Evolutionary conservation across 2,888 invertebrate species (phyloP), one percentile per base, ranked within the genome.

Genomic region (Tetranychus piercei): DNA sequence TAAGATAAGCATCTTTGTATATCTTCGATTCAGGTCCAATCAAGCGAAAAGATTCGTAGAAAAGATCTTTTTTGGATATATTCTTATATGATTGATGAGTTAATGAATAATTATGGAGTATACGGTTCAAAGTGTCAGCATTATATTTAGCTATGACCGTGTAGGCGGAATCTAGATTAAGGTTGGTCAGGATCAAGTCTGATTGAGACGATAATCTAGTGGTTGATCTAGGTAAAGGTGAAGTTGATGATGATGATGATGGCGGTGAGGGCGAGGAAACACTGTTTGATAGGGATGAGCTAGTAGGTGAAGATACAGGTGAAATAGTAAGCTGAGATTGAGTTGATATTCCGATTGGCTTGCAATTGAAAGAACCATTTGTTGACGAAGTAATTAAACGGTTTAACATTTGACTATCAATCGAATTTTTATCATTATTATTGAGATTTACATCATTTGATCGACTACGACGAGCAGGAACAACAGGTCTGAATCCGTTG

Each of bases 151-250:
- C 71, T 9, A 71, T 71, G 18, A 45, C 34, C 5, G 71, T 20
- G 43, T 71, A 71, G 18, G 71, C 71, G 15, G 43, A 44, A n/a
- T 71, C 71, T 45, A 71, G 5, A 34, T 34, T 71, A 44, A 71
- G 43, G 18, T n/a, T 45, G 71, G 44, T 20, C 15, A 45, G 18
- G 43, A 44, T 71, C 43, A 44, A n/a, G 11, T n/a, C 45, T 9
- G n/a, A 45, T 20, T 23, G 8, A 1, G 44, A 71, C 3, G 69
- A 18, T 23, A 23, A 23, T 69, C n/a, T 20, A 23, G 69, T 18
- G 9, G 69, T 69, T 69, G 69, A 69, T 69, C 20, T 9, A 69
- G 69, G 34, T 69, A 34, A 69, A 23, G 69, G 69, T 69, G 69
- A 69, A n/a, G 69, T 6, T 34, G 69, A 69, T 69, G 69, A 22